phyloP scores from a whole-genome alignment of 2,113 vertebrate species.

The Prochilodus magdalenae region DNA sequence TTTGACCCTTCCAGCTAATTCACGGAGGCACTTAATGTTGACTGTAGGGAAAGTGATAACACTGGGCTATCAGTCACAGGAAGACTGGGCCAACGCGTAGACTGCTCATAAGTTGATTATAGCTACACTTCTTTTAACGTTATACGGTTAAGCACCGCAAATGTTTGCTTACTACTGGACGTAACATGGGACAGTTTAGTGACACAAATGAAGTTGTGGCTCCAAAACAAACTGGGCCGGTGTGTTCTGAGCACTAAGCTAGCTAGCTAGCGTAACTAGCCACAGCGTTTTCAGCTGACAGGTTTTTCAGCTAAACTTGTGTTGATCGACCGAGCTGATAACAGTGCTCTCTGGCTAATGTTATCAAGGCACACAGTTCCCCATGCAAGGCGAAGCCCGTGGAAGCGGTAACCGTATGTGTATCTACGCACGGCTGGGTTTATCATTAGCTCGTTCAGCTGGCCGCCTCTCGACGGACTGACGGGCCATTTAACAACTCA shows the following conservation, averaged over 20 bases:
- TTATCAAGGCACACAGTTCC: no score
- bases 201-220: background rate
- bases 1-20: no score
- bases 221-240: background rate
- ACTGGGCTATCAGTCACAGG: background rate
- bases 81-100: background rate
- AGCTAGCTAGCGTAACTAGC: background rate
- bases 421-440: background rate
- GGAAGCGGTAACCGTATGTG: background rate
- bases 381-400: background rate
- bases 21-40: no score
- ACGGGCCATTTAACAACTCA: constrained; percentile 80
- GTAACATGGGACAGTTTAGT: background rate
- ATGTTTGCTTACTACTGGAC: background rate
- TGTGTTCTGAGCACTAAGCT: background rate
- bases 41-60: background rate
- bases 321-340: background rate
- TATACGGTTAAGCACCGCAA: background rate
- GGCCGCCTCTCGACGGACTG: constrained; percentile 51
- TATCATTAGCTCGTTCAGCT: background rate
- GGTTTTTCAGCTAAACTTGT: background rate
- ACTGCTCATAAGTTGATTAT: background rate
- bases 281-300: background rate
- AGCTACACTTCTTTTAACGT: no score
- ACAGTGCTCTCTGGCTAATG: background rate